These are phyloP conservation scores for Amazonetta brasiliensis DNA, from an alignment of 2,797 vertebrate genomes.

Conservation along the genomic window DNA sequence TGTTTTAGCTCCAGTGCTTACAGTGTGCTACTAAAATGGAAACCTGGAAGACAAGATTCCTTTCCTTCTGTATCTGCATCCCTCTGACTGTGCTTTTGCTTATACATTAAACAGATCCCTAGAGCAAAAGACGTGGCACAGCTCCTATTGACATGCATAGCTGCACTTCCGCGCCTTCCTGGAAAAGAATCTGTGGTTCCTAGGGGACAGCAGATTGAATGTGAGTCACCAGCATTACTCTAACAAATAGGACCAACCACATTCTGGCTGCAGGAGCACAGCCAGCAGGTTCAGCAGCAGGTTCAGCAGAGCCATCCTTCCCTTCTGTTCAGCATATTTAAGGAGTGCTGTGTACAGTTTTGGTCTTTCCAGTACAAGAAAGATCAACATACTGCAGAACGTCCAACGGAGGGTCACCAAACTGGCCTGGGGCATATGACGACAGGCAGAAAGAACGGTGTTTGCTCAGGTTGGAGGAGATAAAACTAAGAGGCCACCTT, in stretches of 20 bases:
- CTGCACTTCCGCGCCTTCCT: neutral
- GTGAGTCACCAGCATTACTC: neutral
- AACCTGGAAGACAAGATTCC: neutral
- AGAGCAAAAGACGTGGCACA: neutral
- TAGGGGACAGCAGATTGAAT: neutral
- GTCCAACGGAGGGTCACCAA: neutral
- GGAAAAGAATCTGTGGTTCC: accelerated
- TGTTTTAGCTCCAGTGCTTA: neutral
- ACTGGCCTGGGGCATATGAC: neutral
- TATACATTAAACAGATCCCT: neutral
- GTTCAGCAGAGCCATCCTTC: neutral
- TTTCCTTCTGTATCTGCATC: neutral
- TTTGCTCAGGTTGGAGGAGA: neutral
- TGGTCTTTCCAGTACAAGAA: neutral
- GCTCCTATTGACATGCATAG: neutral
- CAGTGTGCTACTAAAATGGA: neutral
- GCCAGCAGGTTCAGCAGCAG: neutral
- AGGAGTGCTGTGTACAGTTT: neutral
- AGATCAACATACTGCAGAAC: neutral
- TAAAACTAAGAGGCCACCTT: neutral
- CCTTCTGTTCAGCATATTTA: neutral
- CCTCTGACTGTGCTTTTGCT: neutral
- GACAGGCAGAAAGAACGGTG: neutral
- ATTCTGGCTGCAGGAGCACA: neutral
- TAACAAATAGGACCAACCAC: neutral